phyloP scores from a whole-genome alignment of 2,113 vertebrate genomes.

The Anolis sagrei region DNA sequence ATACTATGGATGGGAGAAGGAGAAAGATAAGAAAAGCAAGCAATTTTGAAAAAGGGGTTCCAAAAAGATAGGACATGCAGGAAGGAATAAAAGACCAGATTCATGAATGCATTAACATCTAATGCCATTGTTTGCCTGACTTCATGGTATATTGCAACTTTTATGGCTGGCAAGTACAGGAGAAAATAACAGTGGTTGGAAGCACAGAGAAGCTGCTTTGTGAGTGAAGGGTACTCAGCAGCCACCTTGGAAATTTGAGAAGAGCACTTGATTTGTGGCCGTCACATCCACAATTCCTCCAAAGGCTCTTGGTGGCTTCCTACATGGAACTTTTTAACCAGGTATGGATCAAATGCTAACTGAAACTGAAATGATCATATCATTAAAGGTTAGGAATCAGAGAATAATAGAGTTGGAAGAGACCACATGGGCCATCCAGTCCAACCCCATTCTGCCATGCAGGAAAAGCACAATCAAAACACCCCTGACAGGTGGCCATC shows the following conservation, averaged over 20 bases:
- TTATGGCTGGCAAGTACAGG: conserved; percentile 15
- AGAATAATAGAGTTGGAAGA: no score
- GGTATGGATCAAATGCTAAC: accelerated
- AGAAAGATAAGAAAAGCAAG: conserved; percentile 52
- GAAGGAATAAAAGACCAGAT: not conserved
- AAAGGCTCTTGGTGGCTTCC: not conserved
- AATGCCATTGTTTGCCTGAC: conserved; percentile 23
- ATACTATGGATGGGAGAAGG: conserved; percentile 27
- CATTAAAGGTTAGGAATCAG: no score
- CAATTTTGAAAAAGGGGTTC: conserved; percentile 52
- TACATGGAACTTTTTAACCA: no score
- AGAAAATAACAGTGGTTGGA: not conserved
- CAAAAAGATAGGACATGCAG: not conserved
- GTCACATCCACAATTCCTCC: accelerated
- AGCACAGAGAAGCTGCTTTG: not conserved
- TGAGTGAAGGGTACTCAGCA: not conserved
- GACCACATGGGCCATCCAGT: no score
- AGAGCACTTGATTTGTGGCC: accelerated
- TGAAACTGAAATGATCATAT: accelerated
- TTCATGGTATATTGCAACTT: not conserved
- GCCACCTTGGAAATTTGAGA: not conserved
- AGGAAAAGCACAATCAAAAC: no score
- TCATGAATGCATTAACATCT: not conserved
- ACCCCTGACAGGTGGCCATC: no score
- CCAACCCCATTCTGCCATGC: no score